Percentiles rank a stretch among this genome's conserved stretches.
Evolutionary conservation across 2,113 vertebrate species (phyloP).

Genomic region (Hoplias malabaricus): DNA sequence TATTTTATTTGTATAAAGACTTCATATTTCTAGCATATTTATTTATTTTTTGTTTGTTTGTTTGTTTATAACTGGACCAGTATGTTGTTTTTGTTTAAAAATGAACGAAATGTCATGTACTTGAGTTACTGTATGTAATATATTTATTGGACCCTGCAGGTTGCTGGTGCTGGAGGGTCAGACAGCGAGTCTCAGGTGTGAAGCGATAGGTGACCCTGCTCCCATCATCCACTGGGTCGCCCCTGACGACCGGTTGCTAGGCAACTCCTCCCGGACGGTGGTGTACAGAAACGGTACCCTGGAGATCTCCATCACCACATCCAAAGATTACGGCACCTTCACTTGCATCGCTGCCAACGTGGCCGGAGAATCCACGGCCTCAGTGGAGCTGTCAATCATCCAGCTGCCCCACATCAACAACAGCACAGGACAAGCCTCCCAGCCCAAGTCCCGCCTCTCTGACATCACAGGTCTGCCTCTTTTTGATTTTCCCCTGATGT

Average conservation of each 20-base stretch:
- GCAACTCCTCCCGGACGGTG: constrained; percentile 84
- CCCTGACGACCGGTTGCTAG: constrained; percentile 83
- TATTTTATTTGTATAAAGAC: too few species aligned
- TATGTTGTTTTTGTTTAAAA: too few species aligned
- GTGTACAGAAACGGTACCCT: constrained; percentile 88
- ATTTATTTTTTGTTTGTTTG: too few species aligned
- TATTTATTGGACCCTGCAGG: too few species aligned
- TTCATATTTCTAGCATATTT: too few species aligned
- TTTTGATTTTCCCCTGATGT: background rate
- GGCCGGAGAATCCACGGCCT: constrained; percentile 86
- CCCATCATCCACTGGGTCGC: constrained; percentile 93
- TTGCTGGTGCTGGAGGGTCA: constrained; percentile 90
- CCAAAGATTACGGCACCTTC: constrained; percentile 90
- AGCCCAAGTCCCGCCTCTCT: constrained; percentile 86
- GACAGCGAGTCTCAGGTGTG: constrained; percentile 84
- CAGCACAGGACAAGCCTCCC: constrained; percentile 71
- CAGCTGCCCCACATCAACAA: constrained; percentile 92
- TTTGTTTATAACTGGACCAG: too few species aligned
- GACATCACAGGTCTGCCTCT: constrained; percentile 85
- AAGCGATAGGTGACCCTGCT: constrained; percentile 87
- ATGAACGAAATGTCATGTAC: too few species aligned
- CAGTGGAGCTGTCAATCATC: constrained; percentile 85
- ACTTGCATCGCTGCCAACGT: constrained; percentile 93
- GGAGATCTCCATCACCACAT: constrained; percentile 87
- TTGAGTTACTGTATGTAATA: too few species aligned